Base-by-base conservation (phyloP, 2,113 vertebrate genomes). In the Carollia perspicillata region DNA sequence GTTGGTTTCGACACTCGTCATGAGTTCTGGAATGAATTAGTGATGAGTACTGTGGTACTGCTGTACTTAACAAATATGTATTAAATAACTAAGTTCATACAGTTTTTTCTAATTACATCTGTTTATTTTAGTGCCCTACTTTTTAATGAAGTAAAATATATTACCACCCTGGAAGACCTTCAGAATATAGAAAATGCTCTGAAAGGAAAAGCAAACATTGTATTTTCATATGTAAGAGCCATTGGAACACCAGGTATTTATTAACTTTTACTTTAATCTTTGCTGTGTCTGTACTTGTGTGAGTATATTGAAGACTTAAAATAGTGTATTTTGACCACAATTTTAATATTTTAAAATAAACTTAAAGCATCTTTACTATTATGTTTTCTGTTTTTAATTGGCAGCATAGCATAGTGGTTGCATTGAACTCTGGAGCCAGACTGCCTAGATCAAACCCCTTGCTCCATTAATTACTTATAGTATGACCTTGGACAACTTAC, bases 141-240 rank as follows among this genome's bases (percentile, higher is more conserved):
- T 85, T 99, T 99, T 86, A 99, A 99, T 30, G 99, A 99, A 98
- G 99, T 99, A 35, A 99, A 98, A 95, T 99, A 99, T 0, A 86
- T 99, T 1, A 98, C 99, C 87, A 99, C 99, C 0, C 95, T 98
- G 33, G 93, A 97, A 18, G 99, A 99, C 94, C 98, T 99, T 90
- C 97, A 98, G 95, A 98, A 97, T 40, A 96, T 99, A 96, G 99
- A 99, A 98, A 98, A 98, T 14, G n/a, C 97, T 0, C 96, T 99
- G 91, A 99, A 98, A 96, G 99, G 99, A 77, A 99, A 97, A 96
- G 98, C 95, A 1, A 98, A 99, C 84, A 94, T 99, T 40, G 98
- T 99, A 74, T 98, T 99, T 49, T 98, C 99, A 23, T 99, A 99
- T 0, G 98, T 99, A 14, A 98, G 97, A 97, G 99, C 99, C 40